Conservation (phyloP, 1,140 invertebrate genomes). For the Harlomillsia oculata region DNA sequence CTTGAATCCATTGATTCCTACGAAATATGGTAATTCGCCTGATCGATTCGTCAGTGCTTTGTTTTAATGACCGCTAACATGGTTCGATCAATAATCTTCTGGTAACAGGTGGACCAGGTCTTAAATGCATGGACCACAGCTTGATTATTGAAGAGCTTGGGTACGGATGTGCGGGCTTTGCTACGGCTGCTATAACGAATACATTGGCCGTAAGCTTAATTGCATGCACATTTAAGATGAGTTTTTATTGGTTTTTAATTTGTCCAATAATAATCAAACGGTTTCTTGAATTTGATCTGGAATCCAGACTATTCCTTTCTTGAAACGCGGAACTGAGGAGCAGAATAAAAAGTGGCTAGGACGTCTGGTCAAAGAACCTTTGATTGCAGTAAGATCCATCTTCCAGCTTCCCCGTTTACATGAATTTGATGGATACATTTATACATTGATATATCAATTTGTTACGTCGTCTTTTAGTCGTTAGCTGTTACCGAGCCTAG, state of each 20-base stretch:
- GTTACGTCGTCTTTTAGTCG: conserved; percentile 46
- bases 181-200: conserved; percentile 80
- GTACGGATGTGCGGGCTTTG: conserved; percentile 77
- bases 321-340: conserved; percentile 71
- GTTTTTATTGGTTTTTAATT: background rate
- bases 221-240: background rate
- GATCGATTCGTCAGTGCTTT: conserved; percentile 3
- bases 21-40: conserved; percentile 23
- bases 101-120: conserved; percentile 10
- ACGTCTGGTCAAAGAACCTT: conserved; percentile 69
- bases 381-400: conserved; percentile 66
- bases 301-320: conserved; percentile 75
- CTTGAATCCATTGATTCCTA: conserved; percentile 41
- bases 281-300: conserved; percentile 38
- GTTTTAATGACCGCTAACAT: background rate
- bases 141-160: conserved; percentile 53
- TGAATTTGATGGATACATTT: background rate
- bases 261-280: background rate
- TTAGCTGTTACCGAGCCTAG: conserved; percentile 90
- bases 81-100: background rate
- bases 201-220: conserved; percentile 68
- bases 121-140: background rate
- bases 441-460: background rate
- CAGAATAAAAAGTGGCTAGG: conserved; percentile 91
- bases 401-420: background rate